These are phyloP conservation scores for Kryphioiulus occultus DNA, from an alignment of 2,888 invertebrate genomes.

Conservation along the genomic window DNA sequence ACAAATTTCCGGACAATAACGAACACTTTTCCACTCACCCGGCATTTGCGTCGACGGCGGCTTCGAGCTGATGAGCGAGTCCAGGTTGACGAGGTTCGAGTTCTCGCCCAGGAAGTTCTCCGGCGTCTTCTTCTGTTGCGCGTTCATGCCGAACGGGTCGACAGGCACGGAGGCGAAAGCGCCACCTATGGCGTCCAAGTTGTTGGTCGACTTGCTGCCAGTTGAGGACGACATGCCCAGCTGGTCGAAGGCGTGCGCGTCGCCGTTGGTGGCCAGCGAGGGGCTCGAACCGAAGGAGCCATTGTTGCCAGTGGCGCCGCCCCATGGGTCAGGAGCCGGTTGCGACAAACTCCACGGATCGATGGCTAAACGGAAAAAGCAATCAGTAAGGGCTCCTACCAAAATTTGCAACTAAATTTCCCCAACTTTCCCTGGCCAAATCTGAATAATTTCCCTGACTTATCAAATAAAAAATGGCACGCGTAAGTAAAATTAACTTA, in stretches of 20 bases:
- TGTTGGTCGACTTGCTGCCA: conserved; percentile 52
- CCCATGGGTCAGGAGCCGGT: conserved; percentile 67
- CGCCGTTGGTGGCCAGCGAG: conserved; percentile 65
- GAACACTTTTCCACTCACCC: neutral
- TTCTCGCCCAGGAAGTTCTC: conserved; percentile 97
- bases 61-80: conserved; percentile 82
- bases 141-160: conserved; percentile 75
- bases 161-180: conserved; percentile 55
- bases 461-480: too few species aligned
- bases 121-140: conserved; percentile 76
- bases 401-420: too few species aligned
- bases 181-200: conserved; percentile 59
- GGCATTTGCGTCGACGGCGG: conserved; percentile 55
- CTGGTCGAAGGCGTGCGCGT: conserved; percentile 83
- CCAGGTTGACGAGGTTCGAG: conserved; percentile 94
- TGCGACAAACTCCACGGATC: conserved; percentile 69
- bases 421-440: too few species aligned
- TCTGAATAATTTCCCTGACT: too few species aligned
- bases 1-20: too few species aligned
- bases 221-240: conserved; percentile 74
- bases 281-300: conserved; percentile 55
- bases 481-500: too few species aligned
- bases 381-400: too few species aligned
- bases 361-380: neutral
- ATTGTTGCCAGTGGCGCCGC: conserved; percentile 62